Base-by-base conservation (phyloP, 2,888 invertebrate genomes). In the Andrena camellia region DNA sequence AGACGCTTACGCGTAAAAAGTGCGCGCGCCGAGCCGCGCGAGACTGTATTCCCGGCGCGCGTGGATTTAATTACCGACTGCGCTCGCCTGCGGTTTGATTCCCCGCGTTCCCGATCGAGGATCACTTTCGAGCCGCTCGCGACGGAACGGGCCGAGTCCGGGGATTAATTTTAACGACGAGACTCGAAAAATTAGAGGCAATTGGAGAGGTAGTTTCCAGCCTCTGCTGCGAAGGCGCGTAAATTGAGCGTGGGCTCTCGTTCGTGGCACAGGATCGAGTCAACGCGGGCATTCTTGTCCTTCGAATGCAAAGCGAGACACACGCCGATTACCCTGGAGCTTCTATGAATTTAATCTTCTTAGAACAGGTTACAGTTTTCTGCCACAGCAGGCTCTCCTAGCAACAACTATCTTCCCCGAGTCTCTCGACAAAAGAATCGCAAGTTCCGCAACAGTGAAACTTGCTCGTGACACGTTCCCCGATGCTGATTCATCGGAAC, bases 171-270 rank as follows among this genome's bases (percentile, higher is more conserved):
- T 68, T 57, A 82, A 76, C 13, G 82, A 62, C 57, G 62, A 52
- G 33, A 67, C 70, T 75, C 59, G 26, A 63, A 82, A 83, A 71
- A 82, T 83, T 83, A 82, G 62, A 71, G 70, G 7, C 82, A 83
- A 83, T 83, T 83, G 82, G 31, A 33, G 76, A 33, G 76, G 23
- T 50, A 59, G 62, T 76, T 72, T 76, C 71, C 69, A 74, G 67
- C 23, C 83, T 70, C 54, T 33, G 17, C 57, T 69, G 64, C 54
- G 67, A 72, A 54, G 57, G 59, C 62, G 79, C 72, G 73, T 81
- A 88, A 90, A 90, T 88, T 86, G 87, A 82, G 85, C 89, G 90
- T 90, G 86, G 90, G 87, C 64, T 69, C 52, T 23, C 70, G 64
- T 57, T 67, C 60, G 48, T 66, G 80, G 67, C 67, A 48, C 26